phyloP scores from a whole-genome alignment of 2,888 invertebrate genomes.

The Digitonthophagus gazella region DNA sequence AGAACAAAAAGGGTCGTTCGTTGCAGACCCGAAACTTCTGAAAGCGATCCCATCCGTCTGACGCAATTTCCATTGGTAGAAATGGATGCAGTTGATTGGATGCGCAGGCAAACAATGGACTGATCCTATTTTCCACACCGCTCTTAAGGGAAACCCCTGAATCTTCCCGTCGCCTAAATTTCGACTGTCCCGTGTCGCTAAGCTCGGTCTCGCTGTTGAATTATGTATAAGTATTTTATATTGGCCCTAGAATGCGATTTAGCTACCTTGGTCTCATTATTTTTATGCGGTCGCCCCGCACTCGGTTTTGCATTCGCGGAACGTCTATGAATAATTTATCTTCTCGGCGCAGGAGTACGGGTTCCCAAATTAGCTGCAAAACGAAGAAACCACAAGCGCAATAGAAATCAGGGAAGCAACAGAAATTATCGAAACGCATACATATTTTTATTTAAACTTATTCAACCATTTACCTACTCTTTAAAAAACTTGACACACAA shows the following conservation, averaged over 20 bases:
- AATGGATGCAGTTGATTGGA: slow-evolving; percentile 8
- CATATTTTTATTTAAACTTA: not conserved
- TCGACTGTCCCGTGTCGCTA: not conserved
- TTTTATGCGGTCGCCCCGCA: slow-evolving; percentile 6
- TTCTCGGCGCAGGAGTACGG: not conserved
- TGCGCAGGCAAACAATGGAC: slow-evolving; percentile 5
- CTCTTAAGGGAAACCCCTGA: not conserved
- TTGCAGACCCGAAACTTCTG: not conserved
- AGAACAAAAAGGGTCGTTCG: not conserved
- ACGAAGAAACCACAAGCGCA: not conserved
- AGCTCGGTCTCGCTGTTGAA: slow-evolving; percentile 5
- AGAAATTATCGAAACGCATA: not conserved
- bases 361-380: not conserved
- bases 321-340: not conserved
- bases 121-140: not conserved
- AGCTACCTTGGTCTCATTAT: slow-evolving; percentile 13
- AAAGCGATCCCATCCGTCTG: not conserved
- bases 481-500: no score
- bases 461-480: no score
- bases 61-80: slow-evolving; percentile 5
- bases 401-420: not conserved
- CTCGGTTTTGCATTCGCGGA: not conserved
- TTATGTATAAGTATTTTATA: slow-evolving; percentile 17
- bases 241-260: slow-evolving; percentile 14
- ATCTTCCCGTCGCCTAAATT: not conserved